Conservation (phyloP, 2,113 vertebrate species). For the Riparia riparia region DNA sequence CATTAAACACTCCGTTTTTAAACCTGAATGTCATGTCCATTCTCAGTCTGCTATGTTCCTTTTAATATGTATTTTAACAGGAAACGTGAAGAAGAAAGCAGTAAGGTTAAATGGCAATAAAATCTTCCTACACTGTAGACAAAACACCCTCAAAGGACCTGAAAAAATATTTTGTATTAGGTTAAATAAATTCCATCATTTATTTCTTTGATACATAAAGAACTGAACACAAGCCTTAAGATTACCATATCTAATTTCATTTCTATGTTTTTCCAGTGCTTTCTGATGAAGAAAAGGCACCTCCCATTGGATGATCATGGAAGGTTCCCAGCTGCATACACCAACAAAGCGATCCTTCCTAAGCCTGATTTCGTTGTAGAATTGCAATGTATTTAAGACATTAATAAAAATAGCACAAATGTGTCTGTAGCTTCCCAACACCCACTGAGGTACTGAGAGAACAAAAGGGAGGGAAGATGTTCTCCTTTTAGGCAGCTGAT, state of each 20-base stretch:
- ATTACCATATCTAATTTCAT: neutral
- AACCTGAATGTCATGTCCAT: conserved; percentile 56
- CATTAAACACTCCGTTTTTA: conserved; percentile 75
- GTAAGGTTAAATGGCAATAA: conserved; percentile 13
- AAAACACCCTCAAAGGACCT: neutral
- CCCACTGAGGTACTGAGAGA: neutral
- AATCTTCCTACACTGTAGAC: neutral
- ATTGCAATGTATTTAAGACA: neutral
- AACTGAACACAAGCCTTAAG: neutral
- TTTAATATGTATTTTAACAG: conserved; percentile 58
- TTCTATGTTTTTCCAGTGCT: neutral
- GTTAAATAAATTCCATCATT: neutral
- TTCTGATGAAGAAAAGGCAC: neutral
- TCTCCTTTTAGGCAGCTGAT: neutral
- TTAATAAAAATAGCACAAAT: rapidly evolving
- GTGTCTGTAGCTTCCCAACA: neutral
- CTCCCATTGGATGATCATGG: neutral
- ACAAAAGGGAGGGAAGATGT: neutral
- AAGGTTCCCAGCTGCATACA: neutral
- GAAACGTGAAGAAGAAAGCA: neutral
- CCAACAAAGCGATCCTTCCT: neutral
- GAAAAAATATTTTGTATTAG: neutral
- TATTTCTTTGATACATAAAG: neutral
- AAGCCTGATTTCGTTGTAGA: neutral
- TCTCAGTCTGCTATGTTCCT: conserved; percentile 2